A percentile compares a stretch with the other conserved stretches of the same genome.
phyloP scores from a whole-genome alignment of 2,797 vertebrate species.

The Catamblyrhynchus diadema region DNA sequence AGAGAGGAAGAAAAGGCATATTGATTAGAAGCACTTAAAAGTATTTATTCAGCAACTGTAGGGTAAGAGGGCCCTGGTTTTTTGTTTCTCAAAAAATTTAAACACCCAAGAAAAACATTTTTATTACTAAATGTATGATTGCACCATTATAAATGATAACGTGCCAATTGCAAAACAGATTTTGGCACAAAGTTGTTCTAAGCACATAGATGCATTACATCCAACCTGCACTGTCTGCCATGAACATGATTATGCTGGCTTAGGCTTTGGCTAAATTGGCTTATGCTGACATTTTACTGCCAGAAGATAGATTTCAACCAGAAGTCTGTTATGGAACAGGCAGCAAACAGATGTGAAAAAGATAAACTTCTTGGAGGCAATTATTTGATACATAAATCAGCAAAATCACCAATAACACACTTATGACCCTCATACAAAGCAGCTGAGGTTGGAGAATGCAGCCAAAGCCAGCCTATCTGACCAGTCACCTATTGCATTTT shows the following conservation, averaged over 20 bases:
- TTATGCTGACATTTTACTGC: constrained; percentile 22
- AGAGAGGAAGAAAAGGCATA: neutral
- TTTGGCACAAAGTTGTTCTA: neutral
- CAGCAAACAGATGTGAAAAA: constrained; percentile 27
- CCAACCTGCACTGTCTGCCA: neutral
- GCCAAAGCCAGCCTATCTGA: neutral
- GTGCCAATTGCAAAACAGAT: neutral
- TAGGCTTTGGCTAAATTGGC: neutral
- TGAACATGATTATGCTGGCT: constrained; percentile 4
- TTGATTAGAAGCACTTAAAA: neutral
- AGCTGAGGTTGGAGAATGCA: neutral
- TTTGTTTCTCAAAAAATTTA: neutral
- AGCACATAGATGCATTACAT: neutral
- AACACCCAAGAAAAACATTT: neutral
- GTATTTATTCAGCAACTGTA: neutral
- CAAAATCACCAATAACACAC: neutral
- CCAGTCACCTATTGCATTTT: neutral
- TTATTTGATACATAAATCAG: constrained; percentile 1
- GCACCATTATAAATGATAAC: neutral
- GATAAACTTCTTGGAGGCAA: neutral
- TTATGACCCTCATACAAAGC: neutral
- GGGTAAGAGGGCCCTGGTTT: neutral
- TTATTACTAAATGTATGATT: neutral
- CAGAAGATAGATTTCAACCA: constrained; percentile 23
- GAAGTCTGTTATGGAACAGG: constrained; percentile 1